A percentile compares a stretch with the other conserved stretches of the same genome.
Conservation (phyloP, 2,113 vertebrate species). For the Patagioenas fasciata region DNA sequence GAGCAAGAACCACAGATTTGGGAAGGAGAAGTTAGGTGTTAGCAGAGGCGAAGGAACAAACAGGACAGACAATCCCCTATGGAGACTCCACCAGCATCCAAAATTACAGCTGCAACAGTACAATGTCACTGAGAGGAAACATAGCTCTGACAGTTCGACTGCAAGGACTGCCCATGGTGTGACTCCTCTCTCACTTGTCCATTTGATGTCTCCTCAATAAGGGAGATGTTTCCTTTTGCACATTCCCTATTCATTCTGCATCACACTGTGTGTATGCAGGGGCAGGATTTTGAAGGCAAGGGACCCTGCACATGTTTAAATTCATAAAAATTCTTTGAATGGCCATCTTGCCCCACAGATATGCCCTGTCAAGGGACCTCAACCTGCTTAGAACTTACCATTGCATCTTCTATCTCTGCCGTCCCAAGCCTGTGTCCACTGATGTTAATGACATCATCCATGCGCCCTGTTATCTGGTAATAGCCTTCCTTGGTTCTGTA, state of each 20-base stretch:
- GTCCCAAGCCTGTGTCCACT: slow-evolving; percentile 91
- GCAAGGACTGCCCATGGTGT: background rate
- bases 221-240: background rate
- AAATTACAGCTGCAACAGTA: background rate
- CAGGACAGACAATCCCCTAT: background rate
- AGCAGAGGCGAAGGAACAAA: background rate
- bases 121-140: background rate
- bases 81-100: background rate
- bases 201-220: background rate
- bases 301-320: background rate
- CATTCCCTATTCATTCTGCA: background rate
- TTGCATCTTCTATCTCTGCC: slow-evolving; percentile 90
- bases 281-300: background rate
- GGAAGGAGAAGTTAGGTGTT: background rate
- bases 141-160: background rate
- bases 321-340: background rate
- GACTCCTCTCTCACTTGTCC: background rate
- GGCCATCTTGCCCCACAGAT: background rate
- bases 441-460: slow-evolving; percentile 93
- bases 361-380: background rate
- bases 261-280: background rate
- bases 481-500: slow-evolving; percentile 81
- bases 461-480: slow-evolving; percentile 91
- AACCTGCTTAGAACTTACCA: slow-evolving; percentile 75
- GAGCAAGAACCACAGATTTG: background rate